Evolutionary conservation across 2,113 vertebrate genomes (phyloP).

Genomic region (Datnioides undecimradiatus): DNA sequence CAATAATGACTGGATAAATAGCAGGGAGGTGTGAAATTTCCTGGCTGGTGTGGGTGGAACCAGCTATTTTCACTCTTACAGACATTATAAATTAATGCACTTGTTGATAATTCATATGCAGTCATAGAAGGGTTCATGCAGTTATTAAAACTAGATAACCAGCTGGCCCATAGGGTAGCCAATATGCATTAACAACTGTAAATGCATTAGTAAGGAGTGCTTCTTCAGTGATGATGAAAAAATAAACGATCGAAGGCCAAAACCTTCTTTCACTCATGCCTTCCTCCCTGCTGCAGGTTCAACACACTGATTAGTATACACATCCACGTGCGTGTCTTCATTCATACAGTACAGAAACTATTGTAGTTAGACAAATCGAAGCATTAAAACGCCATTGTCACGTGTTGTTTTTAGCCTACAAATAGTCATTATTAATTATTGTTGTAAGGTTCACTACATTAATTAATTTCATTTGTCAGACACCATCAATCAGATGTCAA

Average conservation of each 20-base stretch:
- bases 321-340: neutral
- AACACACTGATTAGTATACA: neutral
- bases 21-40: slow-evolving; percentile 26
- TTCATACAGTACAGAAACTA: neutral
- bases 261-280: neutral
- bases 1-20: slow-evolving; percentile 20
- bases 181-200: neutral
- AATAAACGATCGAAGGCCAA: slow-evolving; percentile 3
- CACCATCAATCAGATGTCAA: no score
- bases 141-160: slow-evolving; percentile 26
- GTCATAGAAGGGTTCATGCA: neutral
- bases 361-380: neutral
- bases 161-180: neutral
- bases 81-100: slow-evolving; percentile 36
- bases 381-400: no score
- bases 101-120: slow-evolving; percentile 48
- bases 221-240: slow-evolving; percentile 2
- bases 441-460: no score
- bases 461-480: no score
- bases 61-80: slow-evolving; percentile 32
- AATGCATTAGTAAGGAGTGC: neutral
- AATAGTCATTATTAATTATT: neutral
- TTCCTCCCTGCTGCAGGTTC: neutral
- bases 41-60: slow-evolving; percentile 8
- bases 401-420: no score